Evolutionary conservation across 1,140 invertebrate genomes (phyloP), one percentile per base, ranked within the genome.

Genomic region (Bombus impatiens): DNA sequence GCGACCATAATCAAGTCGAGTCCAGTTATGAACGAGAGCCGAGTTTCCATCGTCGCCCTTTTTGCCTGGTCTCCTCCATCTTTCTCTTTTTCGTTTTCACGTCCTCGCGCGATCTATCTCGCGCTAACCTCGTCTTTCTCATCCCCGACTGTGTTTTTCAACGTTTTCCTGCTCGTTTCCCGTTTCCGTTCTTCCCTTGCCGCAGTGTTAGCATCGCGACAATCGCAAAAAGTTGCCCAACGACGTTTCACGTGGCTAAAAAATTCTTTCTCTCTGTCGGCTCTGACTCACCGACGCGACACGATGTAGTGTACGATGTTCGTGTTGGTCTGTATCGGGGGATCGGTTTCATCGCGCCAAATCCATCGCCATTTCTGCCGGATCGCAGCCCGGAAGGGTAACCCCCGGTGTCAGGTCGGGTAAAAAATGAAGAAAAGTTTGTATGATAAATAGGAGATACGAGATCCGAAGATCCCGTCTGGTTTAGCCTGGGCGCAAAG

Each of bases 1-100:
- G 78, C 87, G 87, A 87, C 87, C 86, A 91, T 91, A 91, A 91
- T 91, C 87, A 87, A 91, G 85, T 91, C 87, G 79, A 78, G 89
- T 89, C 79, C 88, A 79, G 85, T 91, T 91, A 89, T 91, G 89
- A 91, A 91, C 86, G 82, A 82, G 71, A 86, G 25, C 70, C 80
- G 62, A 78, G 47, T 78, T 82, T 82, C 47, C 72, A 67, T 53
- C 47, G 47, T 22, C 47, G 47, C 47, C 18, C 18, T 53, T 53
- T 53, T 53, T 53, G 18, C 47, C 47, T 22, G 5, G 47, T 22
- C 47, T 53, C 47, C 18, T 22, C 32, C 70, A n/a, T 37, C 32
- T 40, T 77, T 59, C 84, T 76, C 77, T 87, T 40, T 47, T 76
- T 40, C 62, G 47, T 37, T 25, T 59, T 35, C 67, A 28, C 37